A percentile compares a stretch with the other conserved stretches of the same genome.
phyloP scores from a whole-genome alignment of 1,140 invertebrate genomes.

The Eriocheir sinensis region DNA sequence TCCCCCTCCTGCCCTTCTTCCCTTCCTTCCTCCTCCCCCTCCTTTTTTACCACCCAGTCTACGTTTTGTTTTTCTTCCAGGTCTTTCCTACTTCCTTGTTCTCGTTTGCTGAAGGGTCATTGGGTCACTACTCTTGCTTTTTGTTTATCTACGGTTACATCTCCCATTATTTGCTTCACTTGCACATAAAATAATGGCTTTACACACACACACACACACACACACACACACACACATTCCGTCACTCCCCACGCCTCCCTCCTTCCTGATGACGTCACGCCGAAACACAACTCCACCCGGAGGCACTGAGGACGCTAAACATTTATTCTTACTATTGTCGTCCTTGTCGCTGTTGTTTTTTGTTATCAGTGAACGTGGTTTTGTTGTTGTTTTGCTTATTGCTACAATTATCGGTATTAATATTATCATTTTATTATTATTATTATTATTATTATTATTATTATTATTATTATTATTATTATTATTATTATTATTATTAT shows the following conservation, averaged over 20 bases:
- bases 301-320: not conserved
- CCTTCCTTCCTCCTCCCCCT: no score
- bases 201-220: conserved; percentile 34
- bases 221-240: not conserved
- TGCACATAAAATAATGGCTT: not conserved
- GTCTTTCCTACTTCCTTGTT: not conserved
- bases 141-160: not conserved
- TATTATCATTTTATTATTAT: not conserved
- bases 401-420: not conserved
- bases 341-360: not conserved
- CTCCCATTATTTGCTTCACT: not conserved
- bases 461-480: not conserved
- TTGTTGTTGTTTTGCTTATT: not conserved
- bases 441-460: not conserved
- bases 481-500: no score
- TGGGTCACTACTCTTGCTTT: not conserved
- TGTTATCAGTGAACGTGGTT: not conserved
- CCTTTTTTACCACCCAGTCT: not conserved
- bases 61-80: not conserved
- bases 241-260: not conserved
- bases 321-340: not conserved
- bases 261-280: not conserved
- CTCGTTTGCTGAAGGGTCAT: not conserved
- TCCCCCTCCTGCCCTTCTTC: no score
- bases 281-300: not conserved